Evolutionary conservation across 2,797 vertebrate genomes (phyloP).

Genomic region (Glossophaga mutica): DNA sequence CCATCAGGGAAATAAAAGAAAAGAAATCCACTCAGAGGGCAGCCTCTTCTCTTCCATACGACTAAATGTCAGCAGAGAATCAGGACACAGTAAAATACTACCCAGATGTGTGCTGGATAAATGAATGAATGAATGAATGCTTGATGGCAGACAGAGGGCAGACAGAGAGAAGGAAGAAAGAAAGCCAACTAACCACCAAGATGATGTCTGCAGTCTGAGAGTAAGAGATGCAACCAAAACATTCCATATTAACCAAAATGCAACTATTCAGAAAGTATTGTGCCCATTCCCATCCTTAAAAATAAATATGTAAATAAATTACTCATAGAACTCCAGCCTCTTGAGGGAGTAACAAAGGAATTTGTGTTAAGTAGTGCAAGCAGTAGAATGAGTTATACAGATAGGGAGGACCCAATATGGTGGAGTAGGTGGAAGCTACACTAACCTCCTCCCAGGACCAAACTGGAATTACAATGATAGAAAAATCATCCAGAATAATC

Average conservation of each 20-base stretch:
- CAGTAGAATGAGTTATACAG: constrained; percentile 11
- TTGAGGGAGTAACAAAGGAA: constrained; percentile 37
- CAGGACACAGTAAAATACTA: not conserved
- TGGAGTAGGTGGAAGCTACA: too few species aligned
- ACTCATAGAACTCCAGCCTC: not conserved
- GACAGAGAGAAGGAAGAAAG: not conserved
- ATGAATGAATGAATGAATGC: not conserved
- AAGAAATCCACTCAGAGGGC: not conserved
- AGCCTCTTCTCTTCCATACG: not conserved
- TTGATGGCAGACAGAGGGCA: not conserved
- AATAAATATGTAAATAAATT: constrained; percentile 13
- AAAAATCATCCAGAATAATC: too few species aligned
- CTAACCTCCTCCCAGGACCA: too few species aligned
- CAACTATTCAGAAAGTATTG: not conserved
- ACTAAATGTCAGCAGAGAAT: not conserved
- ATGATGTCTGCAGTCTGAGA: not conserved
- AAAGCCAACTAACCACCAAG: not conserved
- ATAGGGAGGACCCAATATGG: too few species aligned
- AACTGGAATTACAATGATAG: too few species aligned
- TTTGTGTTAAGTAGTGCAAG: not conserved
- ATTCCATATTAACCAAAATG: not conserved
- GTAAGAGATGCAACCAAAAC: not conserved
- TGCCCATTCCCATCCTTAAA: not conserved
- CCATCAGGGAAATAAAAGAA: not conserved
- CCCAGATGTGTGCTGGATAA: not conserved